Evolutionary conservation across 2,888 invertebrate species (phyloP).

Genomic region (Fragum sueziense): DNA sequence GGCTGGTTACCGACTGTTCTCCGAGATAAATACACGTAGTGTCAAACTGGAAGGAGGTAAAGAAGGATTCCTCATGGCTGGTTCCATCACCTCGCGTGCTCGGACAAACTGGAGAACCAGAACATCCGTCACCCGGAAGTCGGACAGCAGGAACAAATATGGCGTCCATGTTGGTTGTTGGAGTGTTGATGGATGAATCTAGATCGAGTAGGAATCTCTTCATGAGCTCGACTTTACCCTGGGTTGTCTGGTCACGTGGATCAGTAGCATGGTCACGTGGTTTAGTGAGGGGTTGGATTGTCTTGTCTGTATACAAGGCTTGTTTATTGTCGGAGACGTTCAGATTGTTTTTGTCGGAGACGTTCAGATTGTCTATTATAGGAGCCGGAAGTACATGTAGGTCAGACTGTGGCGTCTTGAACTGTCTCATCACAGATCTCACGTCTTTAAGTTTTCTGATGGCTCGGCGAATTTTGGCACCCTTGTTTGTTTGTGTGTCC

Average conservation of each 20-base stretch:
- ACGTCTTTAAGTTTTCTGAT: constrained; percentile 9
- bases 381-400: background rate
- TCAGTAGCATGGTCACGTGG: too few species aligned
- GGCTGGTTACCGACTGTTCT: background rate
- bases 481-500: background rate
- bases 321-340: background rate
- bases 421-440: constrained; percentile 3
- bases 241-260: background rate
- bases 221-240: constrained; percentile 7
- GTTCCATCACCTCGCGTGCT: constrained; percentile 14
- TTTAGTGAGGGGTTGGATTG: background rate
- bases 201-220: constrained; percentile 4
- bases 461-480: background rate
- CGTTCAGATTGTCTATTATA: too few species aligned
- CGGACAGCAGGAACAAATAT: background rate
- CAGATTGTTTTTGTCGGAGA: background rate
- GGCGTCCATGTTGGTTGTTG: background rate
- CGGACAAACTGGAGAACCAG: constrained; percentile 7
- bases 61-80: constrained; percentile 10
- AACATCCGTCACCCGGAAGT: background rate
- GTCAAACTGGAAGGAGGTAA: constrained; percentile 6
- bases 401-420: background rate
- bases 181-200: background rate
- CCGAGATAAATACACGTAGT: constrained; percentile 2
- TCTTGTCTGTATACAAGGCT: background rate